phyloP scores from a whole-genome alignment of 1,140 invertebrate genomes.

The Drosophila asahinai region DNA sequence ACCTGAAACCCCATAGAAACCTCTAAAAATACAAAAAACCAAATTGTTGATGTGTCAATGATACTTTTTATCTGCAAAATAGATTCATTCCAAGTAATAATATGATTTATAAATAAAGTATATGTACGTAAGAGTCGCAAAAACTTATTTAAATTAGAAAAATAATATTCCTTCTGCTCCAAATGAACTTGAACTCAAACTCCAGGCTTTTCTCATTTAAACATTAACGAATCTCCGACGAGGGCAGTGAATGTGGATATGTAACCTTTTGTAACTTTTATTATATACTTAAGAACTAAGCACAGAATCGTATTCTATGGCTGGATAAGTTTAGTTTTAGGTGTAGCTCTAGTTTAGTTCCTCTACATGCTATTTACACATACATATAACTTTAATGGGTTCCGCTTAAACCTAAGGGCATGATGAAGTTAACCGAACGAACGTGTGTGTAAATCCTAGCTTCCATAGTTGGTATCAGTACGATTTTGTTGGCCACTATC shows the following conservation, averaged over 20 bases:
- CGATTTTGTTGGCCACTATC: slow-evolving; percentile 39
- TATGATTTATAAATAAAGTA: too few species aligned
- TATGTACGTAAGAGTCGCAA: neutral
- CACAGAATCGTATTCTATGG: slow-evolving; percentile 53
- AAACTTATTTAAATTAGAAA: neutral
- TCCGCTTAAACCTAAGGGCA: slow-evolving; percentile 4
- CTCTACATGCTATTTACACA: slow-evolving; percentile 40
- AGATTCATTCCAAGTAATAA: neutral
- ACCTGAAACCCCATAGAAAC: neutral
- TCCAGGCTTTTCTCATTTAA: neutral
- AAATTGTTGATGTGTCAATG: neutral
- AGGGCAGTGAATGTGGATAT: slow-evolving; percentile 29
- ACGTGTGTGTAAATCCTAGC: slow-evolving; percentile 23
- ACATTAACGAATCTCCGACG: neutral
- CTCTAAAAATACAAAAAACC: neutral
- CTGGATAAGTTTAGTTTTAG: slow-evolving; percentile 41
- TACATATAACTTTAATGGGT: slow-evolving; percentile 10
- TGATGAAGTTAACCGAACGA: slow-evolving; percentile 14
- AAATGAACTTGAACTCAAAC: neutral
- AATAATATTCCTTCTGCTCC: neutral
- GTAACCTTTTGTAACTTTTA: slow-evolving; percentile 31
- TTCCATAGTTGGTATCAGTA: slow-evolving; percentile 49
- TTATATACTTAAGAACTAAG: slow-evolving; percentile 28
- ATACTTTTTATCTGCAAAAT: neutral
- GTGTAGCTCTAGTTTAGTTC: slow-evolving; percentile 13